Conservation (phyloP, 2,888 invertebrate species). For the Eristalis arbustorum region DNA sequence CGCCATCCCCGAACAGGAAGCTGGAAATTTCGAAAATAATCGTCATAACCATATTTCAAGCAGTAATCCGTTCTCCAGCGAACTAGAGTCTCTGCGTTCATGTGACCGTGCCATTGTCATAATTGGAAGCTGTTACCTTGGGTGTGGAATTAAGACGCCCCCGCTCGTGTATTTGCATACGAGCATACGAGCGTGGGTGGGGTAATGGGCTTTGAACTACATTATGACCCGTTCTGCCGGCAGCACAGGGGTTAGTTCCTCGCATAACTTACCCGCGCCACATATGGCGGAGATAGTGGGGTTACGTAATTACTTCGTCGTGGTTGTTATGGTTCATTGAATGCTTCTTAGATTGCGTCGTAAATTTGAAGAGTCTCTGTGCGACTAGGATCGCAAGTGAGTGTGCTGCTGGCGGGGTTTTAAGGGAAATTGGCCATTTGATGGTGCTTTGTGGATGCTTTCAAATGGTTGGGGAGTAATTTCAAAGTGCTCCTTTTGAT, state of each 20-base stretch:
- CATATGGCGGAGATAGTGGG: conserved; percentile 50
- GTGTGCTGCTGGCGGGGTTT: conserved; percentile 19
- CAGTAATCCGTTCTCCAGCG: conserved; percentile 59
- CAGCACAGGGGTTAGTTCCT: conserved; percentile 38
- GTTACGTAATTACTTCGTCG: conserved; percentile 49
- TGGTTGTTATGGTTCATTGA: conserved; percentile 59
- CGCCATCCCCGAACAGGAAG: conserved; percentile 5
- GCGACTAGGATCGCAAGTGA: conserved; percentile 7
- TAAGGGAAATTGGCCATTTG: conserved; percentile 45
- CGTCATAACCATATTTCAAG: conserved; percentile 64
- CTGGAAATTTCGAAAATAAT: conserved; percentile 59
- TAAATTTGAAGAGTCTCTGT: conserved; percentile 46
- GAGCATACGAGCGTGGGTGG: not conserved
- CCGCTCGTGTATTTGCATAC: conserved; percentile 53
- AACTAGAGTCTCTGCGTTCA: not conserved
- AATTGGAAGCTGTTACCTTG: conserved; percentile 70
- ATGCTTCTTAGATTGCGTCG: conserved; percentile 62
- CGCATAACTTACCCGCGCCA: conserved; percentile 58
- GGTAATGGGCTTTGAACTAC: conserved; percentile 58
- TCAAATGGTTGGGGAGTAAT: conserved; percentile 37
- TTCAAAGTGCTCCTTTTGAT: conserved; percentile 47
- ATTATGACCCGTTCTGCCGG: conserved; percentile 35
- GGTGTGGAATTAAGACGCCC: conserved; percentile 60
- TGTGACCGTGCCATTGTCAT: conserved; percentile 45
- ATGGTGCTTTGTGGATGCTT: conserved; percentile 23